Evolutionary conservation across 2,797 vertebrate species (phyloP), one percentile per base, ranked within the genome.

Genomic region (Sylvia borin): DNA sequence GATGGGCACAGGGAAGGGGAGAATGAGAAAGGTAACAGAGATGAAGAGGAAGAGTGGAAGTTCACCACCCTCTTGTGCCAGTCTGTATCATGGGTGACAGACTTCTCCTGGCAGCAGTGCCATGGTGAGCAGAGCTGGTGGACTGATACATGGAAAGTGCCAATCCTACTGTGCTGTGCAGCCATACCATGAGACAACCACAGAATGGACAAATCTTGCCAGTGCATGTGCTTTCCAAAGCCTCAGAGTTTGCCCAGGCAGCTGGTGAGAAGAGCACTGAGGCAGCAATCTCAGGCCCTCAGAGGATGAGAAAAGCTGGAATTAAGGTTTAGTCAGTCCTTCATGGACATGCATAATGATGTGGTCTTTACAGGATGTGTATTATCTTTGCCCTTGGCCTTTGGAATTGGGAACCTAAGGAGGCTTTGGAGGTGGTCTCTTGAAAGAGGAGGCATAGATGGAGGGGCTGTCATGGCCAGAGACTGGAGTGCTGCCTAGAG

Each of bases 321-420:
- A 29, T 40, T 40, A 62, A 65, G 51, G 43, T 58, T 80, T 68
- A 77, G 36, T 50, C 17, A 11, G 36, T 29, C 47, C 42, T 21
- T 38, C 47, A 4, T 17, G 40, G 70, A 31, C 1, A 3, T n/a
- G 5, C 1, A 1, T 31, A 58, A 54, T 5, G 1, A 55, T 1
- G 11, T 45, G 67, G 27, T 66, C 86, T 87, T 55, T 29, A 45
- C 47, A 70, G 58, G 54, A 68, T 31, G 13, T 0, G 0, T 19
- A 22, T 62, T 85, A 42, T 29, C 64, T 85, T 84, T 40, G 40
- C 64, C 21, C 48, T 26, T 8, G 27, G 43, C 43, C 64, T 92
- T 67, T 76, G 66, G 55, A 77, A 42, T 3, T 1, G 2, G 36
- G 61, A 86, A 51, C 32, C 8, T n/a, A 51, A 76, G 29, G 29